Percentiles rank a stretch among this genome's conserved stretches.
Evolutionary conservation across 2,113 vertebrate genomes (phyloP).

Genomic region (Aphyosemion australe): DNA sequence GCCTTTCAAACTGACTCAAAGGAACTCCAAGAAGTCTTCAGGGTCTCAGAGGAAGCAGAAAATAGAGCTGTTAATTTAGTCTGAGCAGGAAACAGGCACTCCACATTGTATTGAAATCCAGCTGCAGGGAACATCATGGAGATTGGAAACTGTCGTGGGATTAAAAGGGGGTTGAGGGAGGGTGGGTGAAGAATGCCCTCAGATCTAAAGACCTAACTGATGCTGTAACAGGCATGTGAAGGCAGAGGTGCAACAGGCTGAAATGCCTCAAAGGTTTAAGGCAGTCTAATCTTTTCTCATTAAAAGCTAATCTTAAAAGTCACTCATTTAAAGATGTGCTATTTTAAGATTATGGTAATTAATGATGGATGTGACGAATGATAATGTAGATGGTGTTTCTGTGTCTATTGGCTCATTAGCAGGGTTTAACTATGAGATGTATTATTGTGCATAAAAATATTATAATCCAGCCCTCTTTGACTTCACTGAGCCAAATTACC

Average conservation of each 20-base stretch:
- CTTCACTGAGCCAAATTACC: too few species aligned
- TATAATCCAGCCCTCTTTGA: too few species aligned
- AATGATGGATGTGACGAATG: slow-evolving; percentile 2
- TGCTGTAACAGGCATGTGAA: neutral
- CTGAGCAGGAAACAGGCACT: neutral
- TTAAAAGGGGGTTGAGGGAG: neutral
- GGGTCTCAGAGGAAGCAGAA: neutral
- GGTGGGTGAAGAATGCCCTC: neutral
- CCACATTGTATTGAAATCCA: neutral
- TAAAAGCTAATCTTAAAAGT: neutral
- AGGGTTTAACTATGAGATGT: neutral
- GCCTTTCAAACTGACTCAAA: neutral
- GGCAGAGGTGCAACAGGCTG: neutral
- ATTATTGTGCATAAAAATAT: neutral
- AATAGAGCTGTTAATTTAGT: neutral
- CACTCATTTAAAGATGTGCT: slow-evolving; percentile 3
- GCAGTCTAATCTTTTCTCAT: neutral
- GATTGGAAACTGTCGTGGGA: neutral
- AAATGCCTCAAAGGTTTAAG: neutral
- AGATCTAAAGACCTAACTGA: neutral
- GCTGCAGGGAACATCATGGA: slow-evolving; percentile 2
- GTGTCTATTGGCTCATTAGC: slow-evolving; percentile 3
- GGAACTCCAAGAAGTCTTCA: neutral
- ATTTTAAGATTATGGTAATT: neutral
- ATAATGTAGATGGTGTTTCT: neutral